Conservation (phyloP, 2,888 invertebrate genomes). For the Orthosia gracilis region DNA sequence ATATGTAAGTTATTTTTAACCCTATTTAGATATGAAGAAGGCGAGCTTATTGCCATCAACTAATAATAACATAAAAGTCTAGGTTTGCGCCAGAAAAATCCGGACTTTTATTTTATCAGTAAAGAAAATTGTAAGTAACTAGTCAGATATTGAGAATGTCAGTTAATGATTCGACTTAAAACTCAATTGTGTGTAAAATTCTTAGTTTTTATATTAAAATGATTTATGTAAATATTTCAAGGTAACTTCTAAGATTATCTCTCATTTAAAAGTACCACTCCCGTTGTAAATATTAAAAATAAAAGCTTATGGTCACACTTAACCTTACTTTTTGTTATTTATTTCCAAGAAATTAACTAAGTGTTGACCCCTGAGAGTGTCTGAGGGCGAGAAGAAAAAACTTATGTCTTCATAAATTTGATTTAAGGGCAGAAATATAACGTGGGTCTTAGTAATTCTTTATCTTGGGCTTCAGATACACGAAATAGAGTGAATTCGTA, state of each 20-base stretch:
- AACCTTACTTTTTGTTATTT: conserved; percentile 51
- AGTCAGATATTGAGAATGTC: no score
- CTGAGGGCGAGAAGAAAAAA: conserved; percentile 62
- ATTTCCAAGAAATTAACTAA: conserved; percentile 68
- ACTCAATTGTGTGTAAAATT: neutral
- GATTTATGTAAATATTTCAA: neutral
- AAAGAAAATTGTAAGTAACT: no score
- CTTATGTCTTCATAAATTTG: conserved; percentile 69
- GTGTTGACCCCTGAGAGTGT: conserved; percentile 61
- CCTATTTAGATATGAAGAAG: no score
- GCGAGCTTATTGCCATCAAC: no score
- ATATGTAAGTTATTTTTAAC: no score
- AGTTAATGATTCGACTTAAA: neutral
- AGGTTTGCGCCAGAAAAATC: no score
- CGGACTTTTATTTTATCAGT: no score
- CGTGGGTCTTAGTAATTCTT: conserved; percentile 60
- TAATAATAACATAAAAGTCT: no score
- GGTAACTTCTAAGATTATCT: neutral
- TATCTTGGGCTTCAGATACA: conserved; percentile 54
- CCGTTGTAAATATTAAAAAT: neutral
- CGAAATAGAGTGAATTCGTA: conserved; percentile 50
- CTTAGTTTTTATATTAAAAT: neutral
- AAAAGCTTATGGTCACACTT: conserved; percentile 6
- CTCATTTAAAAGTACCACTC: neutral
- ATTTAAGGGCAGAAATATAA: conserved; percentile 68